These are phyloP conservation scores for Adelognathus sp. DNA, from an alignment of 2,888 invertebrate genomes.

Conservation along the genomic window DNA sequence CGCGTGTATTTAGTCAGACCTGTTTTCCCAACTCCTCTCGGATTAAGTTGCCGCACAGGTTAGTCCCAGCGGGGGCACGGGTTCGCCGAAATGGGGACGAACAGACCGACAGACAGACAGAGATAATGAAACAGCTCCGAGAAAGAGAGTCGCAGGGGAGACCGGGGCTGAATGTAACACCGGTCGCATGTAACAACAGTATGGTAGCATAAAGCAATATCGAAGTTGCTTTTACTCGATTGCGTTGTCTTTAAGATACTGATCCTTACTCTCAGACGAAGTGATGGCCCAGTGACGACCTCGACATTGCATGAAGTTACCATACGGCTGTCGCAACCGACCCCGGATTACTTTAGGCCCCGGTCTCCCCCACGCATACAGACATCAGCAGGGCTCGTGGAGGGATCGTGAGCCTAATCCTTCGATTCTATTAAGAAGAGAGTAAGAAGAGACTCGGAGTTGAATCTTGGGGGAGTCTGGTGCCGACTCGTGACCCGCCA, in stretches of 20 bases:
- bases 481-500: neutral
- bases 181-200: too few species aligned
- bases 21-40: conserved; percentile 46
- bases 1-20: conserved; percentile 56
- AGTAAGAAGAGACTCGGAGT: conserved; percentile 14
- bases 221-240: too few species aligned
- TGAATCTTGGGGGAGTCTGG: neutral
- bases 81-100: too few species aligned
- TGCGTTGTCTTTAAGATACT: too few species aligned
- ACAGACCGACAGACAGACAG: neutral
- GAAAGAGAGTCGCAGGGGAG: conserved; percentile 8
- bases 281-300: too few species aligned
- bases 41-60: conserved; percentile 40
- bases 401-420: conserved; percentile 24
- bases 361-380: neutral
- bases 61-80: conserved; percentile 17
- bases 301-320: too few species aligned
- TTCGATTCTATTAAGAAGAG: conserved; percentile 41
- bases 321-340: too few species aligned
- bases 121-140: neutral
- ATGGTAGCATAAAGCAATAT: too few species aligned
- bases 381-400: neutral
- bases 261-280: too few species aligned
- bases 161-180: too few species aligned
- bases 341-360: too few species aligned